Evolutionary conservation across 2,797 vertebrate species (phyloP).

Genomic region (Adelosebastes latens): DNA sequence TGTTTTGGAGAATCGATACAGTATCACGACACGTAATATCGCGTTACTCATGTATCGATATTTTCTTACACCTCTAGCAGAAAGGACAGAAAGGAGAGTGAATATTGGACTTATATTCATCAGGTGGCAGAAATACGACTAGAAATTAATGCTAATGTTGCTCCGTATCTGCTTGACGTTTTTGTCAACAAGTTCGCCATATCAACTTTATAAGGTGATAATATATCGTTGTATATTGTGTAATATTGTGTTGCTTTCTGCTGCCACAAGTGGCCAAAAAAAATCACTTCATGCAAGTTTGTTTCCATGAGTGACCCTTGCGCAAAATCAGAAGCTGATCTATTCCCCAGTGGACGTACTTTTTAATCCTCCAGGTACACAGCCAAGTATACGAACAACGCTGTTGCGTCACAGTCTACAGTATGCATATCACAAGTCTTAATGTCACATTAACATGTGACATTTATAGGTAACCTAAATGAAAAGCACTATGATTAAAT

Average conservation of each 20-base stretch:
- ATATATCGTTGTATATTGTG: no score
- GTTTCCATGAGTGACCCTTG: not conserved
- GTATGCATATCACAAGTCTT: not conserved
- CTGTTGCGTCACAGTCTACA: not conserved
- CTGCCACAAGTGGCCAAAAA: not conserved
- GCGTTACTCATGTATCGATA: no score
- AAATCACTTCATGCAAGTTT: not conserved
- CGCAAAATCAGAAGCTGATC: not conserved
- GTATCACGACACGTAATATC: no score
- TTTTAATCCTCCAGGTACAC: not conserved
- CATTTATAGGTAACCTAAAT: slow-evolving; percentile 41
- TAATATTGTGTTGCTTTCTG: not conserved
- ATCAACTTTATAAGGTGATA: not conserved
- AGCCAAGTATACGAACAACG: not conserved
- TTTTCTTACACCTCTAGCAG: no score
- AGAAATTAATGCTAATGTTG: not conserved
- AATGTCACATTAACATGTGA: slow-evolving; percentile 55
- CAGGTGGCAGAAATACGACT: not conserved
- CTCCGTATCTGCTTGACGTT: not conserved
- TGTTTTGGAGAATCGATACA: no score
- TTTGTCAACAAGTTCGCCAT: not conserved
- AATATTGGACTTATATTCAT: not conserved
- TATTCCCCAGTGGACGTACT: not conserved
- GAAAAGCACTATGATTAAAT: slow-evolving; percentile 24
- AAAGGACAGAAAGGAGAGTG: no score